These are phyloP conservation scores for Allobates femoralis DNA, from an alignment of 2,797 vertebrate genomes.

Conservation along the genomic window DNA sequence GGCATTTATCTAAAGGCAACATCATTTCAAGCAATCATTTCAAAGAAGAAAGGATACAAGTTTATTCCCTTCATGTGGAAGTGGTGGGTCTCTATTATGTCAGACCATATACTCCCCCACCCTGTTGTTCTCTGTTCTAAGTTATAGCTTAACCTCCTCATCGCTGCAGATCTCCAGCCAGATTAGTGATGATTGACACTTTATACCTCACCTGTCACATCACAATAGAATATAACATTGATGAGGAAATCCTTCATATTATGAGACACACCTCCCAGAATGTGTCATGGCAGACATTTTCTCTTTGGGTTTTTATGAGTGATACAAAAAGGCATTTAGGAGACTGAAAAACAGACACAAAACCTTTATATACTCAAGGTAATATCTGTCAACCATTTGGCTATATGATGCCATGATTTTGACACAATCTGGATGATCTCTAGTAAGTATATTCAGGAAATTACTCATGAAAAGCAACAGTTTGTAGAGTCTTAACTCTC, in stretches of 20 bases:
- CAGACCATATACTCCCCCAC: slow-evolving; percentile 50
- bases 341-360: slow-evolving; percentile 57
- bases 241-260: slow-evolving; percentile 60
- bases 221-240: slow-evolving; percentile 59
- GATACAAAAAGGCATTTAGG: slow-evolving; percentile 57
- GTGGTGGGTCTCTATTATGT: slow-evolving; percentile 42
- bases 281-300: slow-evolving; percentile 58
- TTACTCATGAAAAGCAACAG: slow-evolving; percentile 6
- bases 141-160: slow-evolving; percentile 51
- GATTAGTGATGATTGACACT: slow-evolving; percentile 58
- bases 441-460: slow-evolving; percentile 38
- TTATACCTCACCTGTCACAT: slow-evolving; percentile 61
- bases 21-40: slow-evolving; percentile 29
- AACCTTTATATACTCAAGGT: slow-evolving; percentile 44
- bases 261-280: slow-evolving; percentile 58
- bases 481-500: neutral
- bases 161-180: slow-evolving; percentile 43
- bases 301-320: slow-evolving; percentile 53
- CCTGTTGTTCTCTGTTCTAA: slow-evolving; percentile 55
- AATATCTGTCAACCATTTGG: slow-evolving; percentile 48
- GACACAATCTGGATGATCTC: slow-evolving; percentile 27
- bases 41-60: slow-evolving; percentile 17
- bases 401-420: neutral
- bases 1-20: slow-evolving; percentile 38
- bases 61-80: slow-evolving; percentile 38